Conservation (phyloP, 2,797 vertebrate species). For the Urocyon cinereoargenteus region DNA sequence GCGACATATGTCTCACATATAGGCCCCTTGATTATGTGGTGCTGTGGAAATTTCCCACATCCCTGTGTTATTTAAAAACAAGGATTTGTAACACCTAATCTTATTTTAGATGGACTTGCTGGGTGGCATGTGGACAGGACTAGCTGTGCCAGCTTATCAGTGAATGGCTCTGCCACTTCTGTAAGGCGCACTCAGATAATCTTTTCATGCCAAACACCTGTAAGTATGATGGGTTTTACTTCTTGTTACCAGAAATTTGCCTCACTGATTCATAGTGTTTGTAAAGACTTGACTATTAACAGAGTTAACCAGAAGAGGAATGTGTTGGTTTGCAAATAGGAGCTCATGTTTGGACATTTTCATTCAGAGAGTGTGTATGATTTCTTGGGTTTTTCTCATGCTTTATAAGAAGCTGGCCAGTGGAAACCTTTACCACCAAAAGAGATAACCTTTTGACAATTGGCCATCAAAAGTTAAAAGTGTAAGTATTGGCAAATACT, state of each 20-base stretch:
- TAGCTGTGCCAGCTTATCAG: constrained; percentile 51
- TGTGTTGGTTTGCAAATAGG: constrained; percentile 15
- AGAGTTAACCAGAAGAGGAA: not conserved
- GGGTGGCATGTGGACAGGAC: constrained; percentile 38
- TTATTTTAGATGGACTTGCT: constrained; percentile 56
- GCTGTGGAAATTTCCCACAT: not conserved
- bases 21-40: constrained; percentile 42
- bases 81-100: constrained; percentile 47
- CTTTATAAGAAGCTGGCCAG: not conserved
- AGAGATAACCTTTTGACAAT: not conserved
- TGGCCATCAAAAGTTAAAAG: not conserved
- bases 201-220: constrained; percentile 68
- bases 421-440: not conserved
- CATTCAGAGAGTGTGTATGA: not conserved
- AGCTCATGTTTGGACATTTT: not conserved
- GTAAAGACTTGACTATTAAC: not conserved
- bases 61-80: not conserved
- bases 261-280: not conserved
- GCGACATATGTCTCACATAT: constrained; percentile 46
- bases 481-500: not conserved
- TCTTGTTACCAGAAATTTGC: constrained; percentile 56
- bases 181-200: constrained; percentile 44
- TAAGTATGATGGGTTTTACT: constrained; percentile 22
- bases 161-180: constrained; percentile 51
- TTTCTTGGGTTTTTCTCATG: not conserved